These are phyloP conservation scores for Arrhopalites spinosus DNA, from an alignment of 2,888 invertebrate species.

Conservation along the genomic window DNA sequence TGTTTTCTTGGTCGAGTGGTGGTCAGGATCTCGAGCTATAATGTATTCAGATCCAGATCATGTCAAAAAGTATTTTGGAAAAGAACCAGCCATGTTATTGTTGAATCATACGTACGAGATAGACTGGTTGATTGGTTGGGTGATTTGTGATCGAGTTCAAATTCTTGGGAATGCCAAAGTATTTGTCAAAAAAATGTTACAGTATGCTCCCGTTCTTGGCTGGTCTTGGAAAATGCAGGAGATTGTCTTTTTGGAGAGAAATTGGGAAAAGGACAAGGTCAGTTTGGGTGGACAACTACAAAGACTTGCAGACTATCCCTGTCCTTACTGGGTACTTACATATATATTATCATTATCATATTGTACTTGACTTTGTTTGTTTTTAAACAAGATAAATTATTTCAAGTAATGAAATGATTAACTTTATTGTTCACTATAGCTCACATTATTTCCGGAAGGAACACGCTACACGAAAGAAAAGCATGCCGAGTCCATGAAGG, in stretches of 20 bases:
- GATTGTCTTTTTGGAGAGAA: slow-evolving; percentile 89
- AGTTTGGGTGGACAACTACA: slow-evolving; percentile 79
- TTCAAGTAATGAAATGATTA: too few species aligned
- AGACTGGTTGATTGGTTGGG: slow-evolving; percentile 95
- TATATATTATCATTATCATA: not conserved
- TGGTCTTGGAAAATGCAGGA: slow-evolving; percentile 98
- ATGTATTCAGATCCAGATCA: slow-evolving; percentile 80
- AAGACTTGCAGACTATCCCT: slow-evolving; percentile 84
- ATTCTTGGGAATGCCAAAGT: slow-evolving; percentile 93
- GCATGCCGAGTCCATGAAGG: slow-evolving; percentile 83
- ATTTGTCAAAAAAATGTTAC: slow-evolving; percentile 89
- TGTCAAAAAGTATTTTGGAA: slow-evolving; percentile 77
- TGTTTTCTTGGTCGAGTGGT: slow-evolving; percentile 92
- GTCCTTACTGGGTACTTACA: slow-evolving; percentile 80
- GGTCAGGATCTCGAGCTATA: slow-evolving; percentile 76
- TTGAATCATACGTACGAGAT: slow-evolving; percentile 97
- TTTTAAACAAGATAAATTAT: too few species aligned
- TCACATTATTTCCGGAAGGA: slow-evolving; percentile 65
- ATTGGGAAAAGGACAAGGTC: slow-evolving; percentile 86
- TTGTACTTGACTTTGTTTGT: too few species aligned
- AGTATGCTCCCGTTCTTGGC: slow-evolving; percentile 88
- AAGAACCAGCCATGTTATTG: slow-evolving; percentile 85
- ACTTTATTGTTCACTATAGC: not conserved
- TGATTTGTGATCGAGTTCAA: slow-evolving; percentile 78
- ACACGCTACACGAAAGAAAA: slow-evolving; percentile 88